phyloP scores from a whole-genome alignment of 2,113 vertebrate genomes.

The Machaerirhynchus nigripectus region DNA sequence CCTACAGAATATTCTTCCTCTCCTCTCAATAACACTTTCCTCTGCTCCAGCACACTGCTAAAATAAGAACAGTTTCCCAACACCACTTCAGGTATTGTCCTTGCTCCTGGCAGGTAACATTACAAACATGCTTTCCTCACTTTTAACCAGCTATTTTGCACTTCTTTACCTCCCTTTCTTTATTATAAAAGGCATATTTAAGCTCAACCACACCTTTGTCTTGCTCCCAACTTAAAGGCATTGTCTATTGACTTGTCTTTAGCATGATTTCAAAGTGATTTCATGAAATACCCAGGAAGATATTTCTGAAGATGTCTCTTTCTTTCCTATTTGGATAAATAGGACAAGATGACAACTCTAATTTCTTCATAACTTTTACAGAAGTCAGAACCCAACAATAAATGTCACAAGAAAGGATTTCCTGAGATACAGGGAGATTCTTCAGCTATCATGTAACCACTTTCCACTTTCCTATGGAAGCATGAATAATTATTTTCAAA shows the following conservation, averaged over 20 bases:
- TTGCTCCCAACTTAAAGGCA: background rate
- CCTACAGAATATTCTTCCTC: background rate
- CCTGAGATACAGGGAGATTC: background rate
- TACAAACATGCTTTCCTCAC: background rate
- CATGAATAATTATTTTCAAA: background rate
- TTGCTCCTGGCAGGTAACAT: background rate
- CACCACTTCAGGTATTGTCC: background rate
- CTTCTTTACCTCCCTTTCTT: background rate
- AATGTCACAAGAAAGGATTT: conserved; percentile 22
- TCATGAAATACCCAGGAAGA: background rate
- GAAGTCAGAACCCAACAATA: conserved; percentile 14
- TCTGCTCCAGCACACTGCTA: background rate
- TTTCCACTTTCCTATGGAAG: background rate
- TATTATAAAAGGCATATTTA: background rate
- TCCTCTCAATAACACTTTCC: background rate
- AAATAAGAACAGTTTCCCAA: background rate
- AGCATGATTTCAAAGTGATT: background rate
- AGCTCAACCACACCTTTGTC: background rate
- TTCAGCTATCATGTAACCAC: background rate
- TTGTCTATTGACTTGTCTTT: background rate
- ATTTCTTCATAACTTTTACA: background rate
- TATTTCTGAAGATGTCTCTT: background rate
- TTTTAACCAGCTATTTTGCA: background rate
- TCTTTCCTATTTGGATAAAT: background rate
- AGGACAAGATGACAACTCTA: background rate